Conservation (phyloP, 1,140 invertebrate genomes). For the Scylla paramamosain region DNA sequence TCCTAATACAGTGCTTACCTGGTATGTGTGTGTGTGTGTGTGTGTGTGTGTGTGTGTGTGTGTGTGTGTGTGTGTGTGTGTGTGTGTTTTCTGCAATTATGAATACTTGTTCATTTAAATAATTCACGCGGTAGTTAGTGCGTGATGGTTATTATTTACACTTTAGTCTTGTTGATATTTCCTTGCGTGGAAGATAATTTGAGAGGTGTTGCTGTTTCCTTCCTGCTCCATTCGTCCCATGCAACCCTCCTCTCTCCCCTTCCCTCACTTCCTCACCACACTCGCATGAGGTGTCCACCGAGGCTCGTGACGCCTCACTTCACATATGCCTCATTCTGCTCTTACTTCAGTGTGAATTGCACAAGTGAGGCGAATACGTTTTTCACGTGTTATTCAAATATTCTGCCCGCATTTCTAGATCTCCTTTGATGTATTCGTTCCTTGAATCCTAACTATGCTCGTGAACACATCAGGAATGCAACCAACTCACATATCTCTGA, state of each 20-base stretch:
- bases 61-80: constrained; percentile 53
- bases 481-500: neutral
- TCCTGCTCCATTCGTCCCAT: neutral
- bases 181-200: neutral
- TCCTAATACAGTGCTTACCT: neutral
- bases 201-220: neutral
- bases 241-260: neutral
- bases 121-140: neutral
- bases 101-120: neutral
- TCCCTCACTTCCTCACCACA: neutral
- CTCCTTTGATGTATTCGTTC: neutral
- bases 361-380: neutral
- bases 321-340: neutral
- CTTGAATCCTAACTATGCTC: neutral
- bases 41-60: constrained; percentile 50
- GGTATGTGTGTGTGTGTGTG: neutral
- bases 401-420: neutral
- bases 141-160: neutral
- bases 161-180: neutral
- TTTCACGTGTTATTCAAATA: neutral
- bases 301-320: neutral
- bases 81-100: neutral
- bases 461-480: neutral
- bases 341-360: neutral
- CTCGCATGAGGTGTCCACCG: neutral